Conservation (phyloP, 2,113 vertebrate genomes). For the Jacana jacana region DNA sequence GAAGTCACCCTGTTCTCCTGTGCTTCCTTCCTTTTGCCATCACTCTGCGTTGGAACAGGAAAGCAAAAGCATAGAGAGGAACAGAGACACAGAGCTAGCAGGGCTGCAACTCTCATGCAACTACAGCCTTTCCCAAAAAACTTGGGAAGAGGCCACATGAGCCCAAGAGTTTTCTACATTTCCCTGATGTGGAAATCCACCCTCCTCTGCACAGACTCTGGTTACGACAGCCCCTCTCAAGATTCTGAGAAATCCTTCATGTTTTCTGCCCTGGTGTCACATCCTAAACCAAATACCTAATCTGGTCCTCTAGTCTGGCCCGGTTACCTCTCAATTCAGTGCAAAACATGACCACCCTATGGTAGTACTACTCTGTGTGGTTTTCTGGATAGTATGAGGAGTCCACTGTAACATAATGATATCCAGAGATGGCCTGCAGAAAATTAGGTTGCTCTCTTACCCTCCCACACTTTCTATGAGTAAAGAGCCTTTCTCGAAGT, state of each 20-base stretch:
- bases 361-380: background rate
- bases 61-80: background rate
- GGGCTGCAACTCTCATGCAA: background rate
- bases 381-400: background rate
- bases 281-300: background rate
- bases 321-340: background rate
- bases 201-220: background rate
- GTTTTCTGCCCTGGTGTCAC: background rate
- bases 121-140: background rate
- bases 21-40: background rate
- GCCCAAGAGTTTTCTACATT: background rate
- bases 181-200: background rate
- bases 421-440: background rate
- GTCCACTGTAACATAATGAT: background rate
- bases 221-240: background rate
- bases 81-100: background rate
- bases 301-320: background rate
- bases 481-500: fast-evolving
- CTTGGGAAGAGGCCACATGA: background rate
- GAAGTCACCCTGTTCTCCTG: background rate
- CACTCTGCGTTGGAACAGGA: background rate
- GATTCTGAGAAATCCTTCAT: background rate
- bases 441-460: background rate
- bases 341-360: background rate
- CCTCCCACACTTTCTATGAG: background rate